phyloP scores from a whole-genome alignment of 2,888 invertebrate genomes.

The Frankliniella intonsa region DNA sequence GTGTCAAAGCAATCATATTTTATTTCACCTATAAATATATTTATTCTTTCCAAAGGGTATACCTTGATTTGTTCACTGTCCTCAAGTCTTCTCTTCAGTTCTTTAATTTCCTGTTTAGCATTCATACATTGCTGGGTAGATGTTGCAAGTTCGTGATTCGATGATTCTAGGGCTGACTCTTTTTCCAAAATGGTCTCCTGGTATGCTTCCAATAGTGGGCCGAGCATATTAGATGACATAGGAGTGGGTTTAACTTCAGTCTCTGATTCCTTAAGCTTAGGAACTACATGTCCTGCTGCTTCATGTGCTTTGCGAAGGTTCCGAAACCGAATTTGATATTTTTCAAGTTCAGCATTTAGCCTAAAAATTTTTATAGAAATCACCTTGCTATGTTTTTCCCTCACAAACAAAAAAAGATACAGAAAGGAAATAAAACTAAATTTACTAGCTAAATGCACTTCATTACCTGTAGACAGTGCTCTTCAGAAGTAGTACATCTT shows the following conservation, averaged over 20 bases:
- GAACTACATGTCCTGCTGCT: not conserved
- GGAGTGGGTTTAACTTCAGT: not conserved
- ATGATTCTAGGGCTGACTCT: slow-evolving; percentile 44
- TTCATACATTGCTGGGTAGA: not conserved
- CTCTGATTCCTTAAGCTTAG: not conserved
- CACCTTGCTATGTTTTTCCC: not conserved
- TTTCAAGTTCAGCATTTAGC: slow-evolving; percentile 69
- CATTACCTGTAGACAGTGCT: not conserved
- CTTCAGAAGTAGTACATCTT: slow-evolving; percentile 1
- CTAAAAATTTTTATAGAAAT: slow-evolving; percentile 44
- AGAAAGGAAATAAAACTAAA: not conserved
- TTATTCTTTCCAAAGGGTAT: not conserved
- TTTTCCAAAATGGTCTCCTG: slow-evolving; percentile 74
- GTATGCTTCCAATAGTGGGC: slow-evolving; percentile 71
- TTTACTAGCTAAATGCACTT: not conserved
- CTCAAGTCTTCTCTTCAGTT: not conserved
- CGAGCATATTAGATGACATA: slow-evolving; percentile 44
- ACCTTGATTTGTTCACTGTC: not conserved
- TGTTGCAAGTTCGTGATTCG: not conserved
- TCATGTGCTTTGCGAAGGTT: not conserved
- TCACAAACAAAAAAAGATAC: not conserved
- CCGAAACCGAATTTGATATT: slow-evolving; percentile 61
- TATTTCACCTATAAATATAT: not conserved
- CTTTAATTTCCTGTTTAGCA: not conserved
- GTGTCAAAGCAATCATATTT: not conserved